Percentiles rank a stretch among this genome's conserved stretches.
These are phyloP conservation scores for Camponotus floridanus DNA, from an alignment of 1,140 invertebrate species.

Conservation along the genomic window DNA sequence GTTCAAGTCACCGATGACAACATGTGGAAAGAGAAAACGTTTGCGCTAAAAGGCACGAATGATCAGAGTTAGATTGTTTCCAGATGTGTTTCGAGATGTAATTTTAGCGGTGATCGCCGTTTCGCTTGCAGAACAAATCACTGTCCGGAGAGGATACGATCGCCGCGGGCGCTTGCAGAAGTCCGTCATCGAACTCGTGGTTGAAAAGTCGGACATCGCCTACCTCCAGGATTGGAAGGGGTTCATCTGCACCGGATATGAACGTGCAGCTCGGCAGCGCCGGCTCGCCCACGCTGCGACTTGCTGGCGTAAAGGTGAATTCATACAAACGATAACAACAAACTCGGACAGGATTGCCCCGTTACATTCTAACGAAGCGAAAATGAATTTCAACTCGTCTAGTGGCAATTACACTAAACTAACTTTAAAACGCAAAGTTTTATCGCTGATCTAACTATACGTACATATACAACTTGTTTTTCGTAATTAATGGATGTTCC, in stretches of 20 bases:
- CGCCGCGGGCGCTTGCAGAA: conserved; percentile 77
- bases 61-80: neutral
- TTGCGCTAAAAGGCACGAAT: too few species aligned
- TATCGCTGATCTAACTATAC: neutral
- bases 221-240: conserved; percentile 81
- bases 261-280: conserved; percentile 86
- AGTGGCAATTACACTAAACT: neutral
- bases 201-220: conserved; percentile 82
- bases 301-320: conserved; percentile 84
- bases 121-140: conserved; percentile 82
- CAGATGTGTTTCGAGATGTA: neutral
- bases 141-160: conserved; percentile 78
- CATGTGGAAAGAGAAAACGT: neutral
- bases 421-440: conserved; percentile 2
- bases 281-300: conserved; percentile 85
- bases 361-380: neutral
- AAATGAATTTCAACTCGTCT: neutral
- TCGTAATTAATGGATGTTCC: neutral
- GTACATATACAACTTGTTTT: neutral
- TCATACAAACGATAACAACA: conserved; percentile 1
- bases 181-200: conserved; percentile 82
- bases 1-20: neutral
- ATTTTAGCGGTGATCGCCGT: conserved; percentile 22
- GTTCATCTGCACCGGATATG: conserved; percentile 85
- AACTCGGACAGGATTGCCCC: neutral